Percentiles rank a stretch among this genome's conserved stretches.
phyloP scores from a whole-genome alignment of 2,888 invertebrate genomes.

The Acronicta alni region DNA sequence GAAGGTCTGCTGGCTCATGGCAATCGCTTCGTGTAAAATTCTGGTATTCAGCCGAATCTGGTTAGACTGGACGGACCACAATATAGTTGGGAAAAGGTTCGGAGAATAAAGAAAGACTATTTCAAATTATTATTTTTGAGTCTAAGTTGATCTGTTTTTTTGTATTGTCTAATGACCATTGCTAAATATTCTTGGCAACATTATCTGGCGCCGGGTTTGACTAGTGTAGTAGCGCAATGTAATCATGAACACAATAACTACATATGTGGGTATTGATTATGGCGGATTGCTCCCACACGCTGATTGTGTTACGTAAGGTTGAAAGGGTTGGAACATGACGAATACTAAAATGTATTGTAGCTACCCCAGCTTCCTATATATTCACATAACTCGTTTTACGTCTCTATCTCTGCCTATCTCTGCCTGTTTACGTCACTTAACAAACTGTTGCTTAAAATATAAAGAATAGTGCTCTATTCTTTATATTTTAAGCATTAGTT shows the following conservation, averaged over 20 bases:
- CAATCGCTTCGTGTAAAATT: too few relatives aligned
- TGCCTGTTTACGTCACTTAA: too few relatives aligned
- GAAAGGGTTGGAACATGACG: constrained; percentile 37
- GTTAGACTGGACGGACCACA: too few relatives aligned
- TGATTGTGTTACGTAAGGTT: constrained; percentile 29
- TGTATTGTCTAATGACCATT: not conserved
- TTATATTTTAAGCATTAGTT: too few relatives aligned
- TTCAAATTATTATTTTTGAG: too few relatives aligned
- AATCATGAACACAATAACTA: constrained; percentile 26
- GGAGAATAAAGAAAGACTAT: too few relatives aligned
- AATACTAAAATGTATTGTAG: constrained; percentile 23
- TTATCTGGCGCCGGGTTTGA: constrained; percentile 25
- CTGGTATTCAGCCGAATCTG: too few relatives aligned
- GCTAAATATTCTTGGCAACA: constrained; percentile 34
- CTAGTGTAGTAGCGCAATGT: constrained; percentile 13
- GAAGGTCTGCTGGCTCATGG: too few relatives aligned
- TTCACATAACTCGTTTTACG: constrained; percentile 8
- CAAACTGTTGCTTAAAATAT: too few relatives aligned
- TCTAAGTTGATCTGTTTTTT: not conserved
- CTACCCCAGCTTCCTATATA: constrained; percentile 5
- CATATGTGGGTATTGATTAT: constrained; percentile 8
- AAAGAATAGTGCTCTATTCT: too few relatives aligned
- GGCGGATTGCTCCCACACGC: constrained; percentile 22
- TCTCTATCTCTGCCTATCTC: not conserved
- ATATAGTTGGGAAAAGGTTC: too few relatives aligned